phyloP scores from a whole-genome alignment of 1,140 invertebrate species.

The Polypedilum pembai region DNA sequence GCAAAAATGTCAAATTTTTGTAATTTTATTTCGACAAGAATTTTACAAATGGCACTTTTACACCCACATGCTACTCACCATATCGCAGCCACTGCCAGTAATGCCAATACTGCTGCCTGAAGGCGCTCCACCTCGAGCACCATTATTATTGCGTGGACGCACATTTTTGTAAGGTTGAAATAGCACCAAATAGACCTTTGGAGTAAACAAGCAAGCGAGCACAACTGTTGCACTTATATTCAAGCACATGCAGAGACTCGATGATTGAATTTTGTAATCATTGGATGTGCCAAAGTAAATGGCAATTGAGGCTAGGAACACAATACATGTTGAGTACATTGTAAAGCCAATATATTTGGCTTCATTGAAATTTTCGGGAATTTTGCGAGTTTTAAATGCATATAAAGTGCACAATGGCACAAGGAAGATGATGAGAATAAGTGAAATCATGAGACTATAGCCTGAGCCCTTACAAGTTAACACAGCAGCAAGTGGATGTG shows the following conservation, averaged over 20 bases:
- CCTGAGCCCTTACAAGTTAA: constrained; percentile 64
- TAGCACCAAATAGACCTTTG: constrained; percentile 68
- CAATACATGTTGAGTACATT: constrained; percentile 83
- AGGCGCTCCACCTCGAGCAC: not conserved
- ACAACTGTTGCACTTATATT: constrained; percentile 70
- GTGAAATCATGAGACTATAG: constrained; percentile 62
- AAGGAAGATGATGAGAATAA: constrained; percentile 71
- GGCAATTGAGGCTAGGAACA: constrained; percentile 82
- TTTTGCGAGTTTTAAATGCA: constrained; percentile 76
- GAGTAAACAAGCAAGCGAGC: constrained; percentile 67
- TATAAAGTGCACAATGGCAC: constrained; percentile 75
- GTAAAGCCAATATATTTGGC: constrained; percentile 77
- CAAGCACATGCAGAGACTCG: constrained; percentile 70
- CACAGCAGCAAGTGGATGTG: constrained; percentile 48
- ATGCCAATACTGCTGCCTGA: not conserved
- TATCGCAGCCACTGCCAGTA: not conserved
- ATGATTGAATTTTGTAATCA: constrained; percentile 60
- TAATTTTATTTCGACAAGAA: too few species aligned
- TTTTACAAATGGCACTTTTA: not conserved
- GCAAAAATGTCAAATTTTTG: too few species aligned
- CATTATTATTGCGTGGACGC: constrained; percentile 36
- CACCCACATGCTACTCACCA: constrained; percentile 24
- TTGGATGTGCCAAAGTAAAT: constrained; percentile 72
- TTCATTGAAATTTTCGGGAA: constrained; percentile 85
- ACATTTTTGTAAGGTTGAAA: constrained; percentile 73